Conservation (phyloP, 2,888 invertebrate species). For the Trachelus tabidus region DNA sequence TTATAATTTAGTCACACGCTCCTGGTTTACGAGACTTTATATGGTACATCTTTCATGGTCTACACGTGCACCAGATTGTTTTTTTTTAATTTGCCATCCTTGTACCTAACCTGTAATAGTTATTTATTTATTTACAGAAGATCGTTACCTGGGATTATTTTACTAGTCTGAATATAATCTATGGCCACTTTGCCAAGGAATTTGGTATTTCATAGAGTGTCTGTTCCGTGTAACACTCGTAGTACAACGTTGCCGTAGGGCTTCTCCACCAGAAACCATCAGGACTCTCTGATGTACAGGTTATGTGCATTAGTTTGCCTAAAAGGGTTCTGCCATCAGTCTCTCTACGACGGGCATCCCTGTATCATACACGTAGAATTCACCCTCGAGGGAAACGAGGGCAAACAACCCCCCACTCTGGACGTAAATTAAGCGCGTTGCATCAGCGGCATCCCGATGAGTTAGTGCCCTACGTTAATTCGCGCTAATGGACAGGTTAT, state of each 20-base stretch:
- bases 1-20: neutral
- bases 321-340: constrained; percentile 63
- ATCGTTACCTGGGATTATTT: neutral
- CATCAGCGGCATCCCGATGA: constrained; percentile 47
- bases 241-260: neutral
- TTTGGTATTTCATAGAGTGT: neutral
- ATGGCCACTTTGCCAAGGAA: neutral
- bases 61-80: neutral
- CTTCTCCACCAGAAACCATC: neutral
- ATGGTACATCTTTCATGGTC: neutral
- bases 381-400: constrained; percentile 35
- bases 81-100: neutral
- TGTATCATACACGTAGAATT: constrained; percentile 1
- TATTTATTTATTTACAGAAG: neutral
- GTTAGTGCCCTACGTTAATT: constrained; percentile 48
- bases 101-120: neutral
- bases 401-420: constrained; percentile 32
- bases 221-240: neutral
- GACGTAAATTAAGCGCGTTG: constrained; percentile 50
- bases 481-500: constrained; percentile 51
- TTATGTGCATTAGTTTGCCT: constrained; percentile 56
- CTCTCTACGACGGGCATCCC: constrained; percentile 37
- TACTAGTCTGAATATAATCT: neutral
- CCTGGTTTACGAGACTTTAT: neutral
- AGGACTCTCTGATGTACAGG: constrained; percentile 7